Base-by-base conservation (phyloP, 2,888 invertebrate species). In the Hyppa rectilinea region DNA sequence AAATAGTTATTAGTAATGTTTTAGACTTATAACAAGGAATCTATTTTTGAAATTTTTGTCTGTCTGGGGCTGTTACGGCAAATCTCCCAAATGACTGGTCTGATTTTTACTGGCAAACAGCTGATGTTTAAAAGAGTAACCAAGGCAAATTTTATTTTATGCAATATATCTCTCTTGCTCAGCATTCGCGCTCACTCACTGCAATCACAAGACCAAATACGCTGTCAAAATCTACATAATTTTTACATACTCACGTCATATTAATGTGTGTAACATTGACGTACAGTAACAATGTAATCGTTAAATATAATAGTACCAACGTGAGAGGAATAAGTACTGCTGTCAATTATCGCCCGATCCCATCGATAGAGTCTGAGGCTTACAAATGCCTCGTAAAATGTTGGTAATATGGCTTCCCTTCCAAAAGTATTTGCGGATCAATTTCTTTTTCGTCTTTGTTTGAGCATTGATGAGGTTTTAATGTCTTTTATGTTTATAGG, bases 221-320 rank as follows among this genome's bases (percentile, higher is more conserved):
- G 20, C 2, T 9, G 9, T 36, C 2, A 29, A 23, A 50, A 80
- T 82, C 36, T 63, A 59, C 71, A 82, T 80, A 71, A 31, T 52
- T 52, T 43, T 59, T 34, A 12, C 14, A 71, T 56, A 34, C 29
- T 29, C 55, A 67, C 67, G 56, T 65, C 36, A 26, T 47, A 26
- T 69, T 58, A 55, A 69, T 59, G 52, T 43, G 26, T 67, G 56
- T 61, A 60, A 74, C 72, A 75, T 73, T 75, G 83, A 78, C 63
- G 62, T 52, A 49, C 23, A 29, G 23, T 68, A 71, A 86, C 85
- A 86, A 85, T 81, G 56, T 77, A 47, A 43, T 62, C 66, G 71
- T 86, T 65, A 86, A 81, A 77, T 61, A 55, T 62, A 69, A 83
- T 75, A 56, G 60, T 38, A 10, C 17, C 45, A n/a, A 73, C 85